phyloP scores from a whole-genome alignment of 1,140 invertebrate genomes.

The Pachypeltis micranthus region DNA sequence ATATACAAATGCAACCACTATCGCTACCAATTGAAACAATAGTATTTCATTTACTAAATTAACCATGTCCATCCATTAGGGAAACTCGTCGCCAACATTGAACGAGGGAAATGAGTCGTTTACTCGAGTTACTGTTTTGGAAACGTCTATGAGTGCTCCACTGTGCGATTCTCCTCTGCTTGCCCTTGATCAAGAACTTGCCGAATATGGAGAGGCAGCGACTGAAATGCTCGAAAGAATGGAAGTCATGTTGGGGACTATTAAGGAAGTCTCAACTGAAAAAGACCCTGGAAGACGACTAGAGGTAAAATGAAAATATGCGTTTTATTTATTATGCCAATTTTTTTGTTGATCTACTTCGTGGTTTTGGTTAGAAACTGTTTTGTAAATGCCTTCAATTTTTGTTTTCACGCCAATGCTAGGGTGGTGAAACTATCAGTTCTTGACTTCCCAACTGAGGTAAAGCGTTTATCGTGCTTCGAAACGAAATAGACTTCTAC shows the following conservation, averaged over 20 bases:
- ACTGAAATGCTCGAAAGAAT: constrained; percentile 50
- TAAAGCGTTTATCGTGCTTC: too few relatives aligned
- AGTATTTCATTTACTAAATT: background rate
- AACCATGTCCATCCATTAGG: background rate
- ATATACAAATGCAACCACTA: too few relatives aligned
- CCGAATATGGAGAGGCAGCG: constrained; percentile 29
- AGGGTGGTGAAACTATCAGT: too few relatives aligned
- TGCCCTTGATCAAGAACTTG: constrained; percentile 26
- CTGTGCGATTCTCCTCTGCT: constrained; percentile 14
- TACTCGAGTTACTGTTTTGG: too few relatives aligned
- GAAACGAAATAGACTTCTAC: too few relatives aligned
- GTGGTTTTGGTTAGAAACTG: background rate
- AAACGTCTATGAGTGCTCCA: background rate
- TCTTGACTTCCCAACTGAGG: too few relatives aligned
- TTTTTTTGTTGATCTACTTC: too few relatives aligned
- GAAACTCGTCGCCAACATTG: background rate
- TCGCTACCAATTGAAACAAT: background rate
- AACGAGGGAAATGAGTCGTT: constrained; percentile 1
- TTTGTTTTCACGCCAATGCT: too few relatives aligned
- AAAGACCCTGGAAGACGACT: constrained; percentile 49
- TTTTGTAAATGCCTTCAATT: background rate
- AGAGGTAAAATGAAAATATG: constrained; percentile 39
- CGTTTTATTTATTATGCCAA: background rate
- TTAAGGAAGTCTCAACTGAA: constrained; percentile 50
- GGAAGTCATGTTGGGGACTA: constrained; percentile 52